phyloP scores from a whole-genome alignment of 2,113 vertebrate genomes.

The Eulemur rufifrons region DNA sequence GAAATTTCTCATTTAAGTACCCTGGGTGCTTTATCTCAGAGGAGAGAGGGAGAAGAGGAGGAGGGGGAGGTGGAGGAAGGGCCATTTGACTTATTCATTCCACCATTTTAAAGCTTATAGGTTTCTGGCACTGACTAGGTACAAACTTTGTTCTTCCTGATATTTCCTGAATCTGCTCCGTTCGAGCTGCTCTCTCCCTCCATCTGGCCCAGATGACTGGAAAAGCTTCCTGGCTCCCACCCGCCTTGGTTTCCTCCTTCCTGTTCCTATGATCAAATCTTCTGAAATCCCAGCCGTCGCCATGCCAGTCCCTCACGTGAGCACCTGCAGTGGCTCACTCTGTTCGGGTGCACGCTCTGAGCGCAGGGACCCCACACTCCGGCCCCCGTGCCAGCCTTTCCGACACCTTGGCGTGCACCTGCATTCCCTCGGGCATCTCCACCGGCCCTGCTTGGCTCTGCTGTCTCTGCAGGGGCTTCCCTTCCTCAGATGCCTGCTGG shows the following conservation, averaged over 20 bases:
- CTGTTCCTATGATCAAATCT: not conserved
- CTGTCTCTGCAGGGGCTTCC: not conserved
- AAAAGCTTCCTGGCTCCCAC: not conserved
- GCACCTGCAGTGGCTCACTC: too few species aligned
- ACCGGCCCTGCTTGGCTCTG: not conserved
- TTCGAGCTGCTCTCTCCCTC: not conserved
- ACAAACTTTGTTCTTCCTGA: not conserved
- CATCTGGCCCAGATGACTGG: not conserved
- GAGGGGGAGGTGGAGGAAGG: not conserved
- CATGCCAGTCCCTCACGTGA: not conserved
- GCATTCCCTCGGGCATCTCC: not conserved
- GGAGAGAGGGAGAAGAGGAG: not conserved
- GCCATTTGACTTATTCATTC: not conserved
- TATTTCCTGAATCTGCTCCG: not conserved
- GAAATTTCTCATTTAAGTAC: not conserved
- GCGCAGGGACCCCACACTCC: not conserved
- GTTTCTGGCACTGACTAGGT: not conserved
- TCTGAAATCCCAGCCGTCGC: too few species aligned
- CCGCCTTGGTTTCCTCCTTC: not conserved
- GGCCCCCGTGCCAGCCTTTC: rapidly evolving
- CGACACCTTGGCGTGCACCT: not conserved
- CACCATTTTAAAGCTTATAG: not conserved
- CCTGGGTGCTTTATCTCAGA: not conserved
- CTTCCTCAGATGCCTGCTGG: not conserved
- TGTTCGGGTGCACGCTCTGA: not conserved